Percentiles rank a stretch among this genome's conserved stretches.
phyloP scores from a whole-genome alignment of 2,888 invertebrate species.

The Drosophila nr. medialis region DNA sequence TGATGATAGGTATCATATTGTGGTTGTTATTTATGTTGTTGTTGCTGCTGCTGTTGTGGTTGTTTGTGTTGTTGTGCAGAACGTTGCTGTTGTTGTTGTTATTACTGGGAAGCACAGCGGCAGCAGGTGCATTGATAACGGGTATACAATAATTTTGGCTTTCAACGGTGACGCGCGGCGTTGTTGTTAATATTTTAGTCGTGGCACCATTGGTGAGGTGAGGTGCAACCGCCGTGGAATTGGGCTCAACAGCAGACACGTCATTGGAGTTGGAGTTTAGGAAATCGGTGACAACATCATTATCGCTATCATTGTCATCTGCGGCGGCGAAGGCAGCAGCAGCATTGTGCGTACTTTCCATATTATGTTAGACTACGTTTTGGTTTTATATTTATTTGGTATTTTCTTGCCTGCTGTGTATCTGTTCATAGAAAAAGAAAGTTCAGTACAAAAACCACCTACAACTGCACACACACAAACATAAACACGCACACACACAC shows the following conservation, averaged over 20 bases:
- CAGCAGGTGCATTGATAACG: constrained; percentile 78
- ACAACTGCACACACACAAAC: constrained; percentile 33
- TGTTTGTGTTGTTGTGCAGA: constrained; percentile 22
- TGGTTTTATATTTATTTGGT: constrained; percentile 47
- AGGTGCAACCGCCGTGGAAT: neutral
- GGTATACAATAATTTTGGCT: constrained; percentile 82
- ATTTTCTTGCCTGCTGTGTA: constrained; percentile 37
- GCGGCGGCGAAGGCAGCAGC: constrained; percentile 22
- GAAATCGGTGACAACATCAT: constrained; percentile 84
- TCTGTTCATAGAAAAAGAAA: constrained; percentile 73
- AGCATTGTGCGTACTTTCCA: constrained; percentile 74
- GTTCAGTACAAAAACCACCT: constrained; percentile 67
- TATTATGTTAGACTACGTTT: constrained; percentile 43
- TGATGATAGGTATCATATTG: constrained; percentile 91
- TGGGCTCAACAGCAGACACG: constrained; percentile 20
- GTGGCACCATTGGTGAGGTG: constrained; percentile 45
- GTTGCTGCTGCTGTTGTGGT: constrained; percentile 59
- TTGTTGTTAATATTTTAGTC: constrained; percentile 35
- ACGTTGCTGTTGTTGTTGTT: constrained; percentile 57
- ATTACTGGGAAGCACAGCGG: constrained; percentile 23
- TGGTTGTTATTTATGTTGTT: constrained; percentile 65
- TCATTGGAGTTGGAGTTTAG: constrained; percentile 78
- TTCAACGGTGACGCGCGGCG: constrained; percentile 64
- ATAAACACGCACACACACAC: constrained; percentile 10
- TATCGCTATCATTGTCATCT: constrained; percentile 84